Conservation (phyloP, 2,113 vertebrate species). For the Tursiops truncatus region DNA sequence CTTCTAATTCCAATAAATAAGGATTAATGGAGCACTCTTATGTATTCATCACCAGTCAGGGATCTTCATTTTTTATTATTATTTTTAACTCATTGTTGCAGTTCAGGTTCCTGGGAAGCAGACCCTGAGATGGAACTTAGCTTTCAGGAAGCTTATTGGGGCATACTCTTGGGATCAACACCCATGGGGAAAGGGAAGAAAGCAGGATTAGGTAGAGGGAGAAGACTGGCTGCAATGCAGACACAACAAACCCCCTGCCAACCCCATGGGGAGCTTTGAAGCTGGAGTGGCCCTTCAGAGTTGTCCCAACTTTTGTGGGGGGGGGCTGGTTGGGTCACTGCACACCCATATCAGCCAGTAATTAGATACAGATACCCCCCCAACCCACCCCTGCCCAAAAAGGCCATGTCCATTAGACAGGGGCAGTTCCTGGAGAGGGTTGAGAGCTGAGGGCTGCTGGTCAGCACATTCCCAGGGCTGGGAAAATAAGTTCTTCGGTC, state of each 20-base stretch:
- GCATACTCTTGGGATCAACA: background rate
- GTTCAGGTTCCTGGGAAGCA: background rate
- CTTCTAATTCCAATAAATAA: background rate
- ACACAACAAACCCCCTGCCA: background rate
- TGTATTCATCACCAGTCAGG: background rate
- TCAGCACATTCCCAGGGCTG: background rate
- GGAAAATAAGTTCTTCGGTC: background rate
- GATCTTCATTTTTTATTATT: background rate
- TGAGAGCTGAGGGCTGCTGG: background rate
- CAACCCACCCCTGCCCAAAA: background rate
- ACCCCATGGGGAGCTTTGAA: background rate
- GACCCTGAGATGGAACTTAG: background rate
- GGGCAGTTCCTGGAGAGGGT: background rate
- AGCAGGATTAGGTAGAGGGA: background rate
- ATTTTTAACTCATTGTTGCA: background rate
- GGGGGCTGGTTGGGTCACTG: background rate
- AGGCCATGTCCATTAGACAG: background rate
- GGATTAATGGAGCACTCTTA: background rate
- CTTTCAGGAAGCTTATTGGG: background rate
- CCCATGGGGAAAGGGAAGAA: background rate
- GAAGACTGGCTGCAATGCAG: background rate
- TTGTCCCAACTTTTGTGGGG: background rate
- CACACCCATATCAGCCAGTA: background rate
- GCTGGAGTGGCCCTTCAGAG: background rate
- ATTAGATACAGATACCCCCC: background rate